phyloP scores from a whole-genome alignment of 2,888 invertebrate species.

The Kryphioiulus occultus region DNA sequence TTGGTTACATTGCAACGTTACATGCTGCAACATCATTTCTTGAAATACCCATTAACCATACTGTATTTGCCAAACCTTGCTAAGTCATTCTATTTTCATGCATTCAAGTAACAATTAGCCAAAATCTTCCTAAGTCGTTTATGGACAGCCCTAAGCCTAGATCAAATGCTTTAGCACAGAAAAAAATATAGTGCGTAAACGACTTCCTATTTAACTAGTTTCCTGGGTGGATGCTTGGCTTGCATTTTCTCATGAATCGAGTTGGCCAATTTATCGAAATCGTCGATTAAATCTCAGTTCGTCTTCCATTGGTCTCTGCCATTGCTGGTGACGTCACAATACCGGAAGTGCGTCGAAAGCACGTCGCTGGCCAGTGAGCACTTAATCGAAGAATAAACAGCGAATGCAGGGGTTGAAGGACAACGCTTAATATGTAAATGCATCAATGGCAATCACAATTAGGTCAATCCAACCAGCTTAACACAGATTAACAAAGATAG shows the following conservation, averaged over 20 bases:
- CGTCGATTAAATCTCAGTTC: background rate
- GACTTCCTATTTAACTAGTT: background rate
- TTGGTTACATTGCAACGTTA: too few relatives aligned
- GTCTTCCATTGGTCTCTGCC: background rate
- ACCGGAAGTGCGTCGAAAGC: background rate
- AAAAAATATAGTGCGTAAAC: background rate
- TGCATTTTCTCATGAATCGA: background rate
- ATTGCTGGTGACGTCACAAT: background rate
- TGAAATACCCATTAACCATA: too few relatives aligned
- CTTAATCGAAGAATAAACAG: slow-evolving; percentile 7
- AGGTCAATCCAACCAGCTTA: background rate
- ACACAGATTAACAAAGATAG: background rate
- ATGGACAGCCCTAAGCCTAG: background rate
- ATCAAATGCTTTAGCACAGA: background rate
- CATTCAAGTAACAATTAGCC: too few relatives aligned
- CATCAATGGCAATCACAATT: slow-evolving; percentile 7
- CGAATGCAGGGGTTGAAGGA: background rate
- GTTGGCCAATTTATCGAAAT: background rate
- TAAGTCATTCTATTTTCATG: too few relatives aligned
- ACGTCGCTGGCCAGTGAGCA: background rate
- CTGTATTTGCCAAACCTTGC: too few relatives aligned
- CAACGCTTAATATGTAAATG: background rate
- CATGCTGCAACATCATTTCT: too few relatives aligned
- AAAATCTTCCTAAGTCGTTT: background rate
- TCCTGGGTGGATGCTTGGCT: background rate